Conservation (phyloP, 2,888 invertebrate genomes). For the Acronicta aceris region DNA sequence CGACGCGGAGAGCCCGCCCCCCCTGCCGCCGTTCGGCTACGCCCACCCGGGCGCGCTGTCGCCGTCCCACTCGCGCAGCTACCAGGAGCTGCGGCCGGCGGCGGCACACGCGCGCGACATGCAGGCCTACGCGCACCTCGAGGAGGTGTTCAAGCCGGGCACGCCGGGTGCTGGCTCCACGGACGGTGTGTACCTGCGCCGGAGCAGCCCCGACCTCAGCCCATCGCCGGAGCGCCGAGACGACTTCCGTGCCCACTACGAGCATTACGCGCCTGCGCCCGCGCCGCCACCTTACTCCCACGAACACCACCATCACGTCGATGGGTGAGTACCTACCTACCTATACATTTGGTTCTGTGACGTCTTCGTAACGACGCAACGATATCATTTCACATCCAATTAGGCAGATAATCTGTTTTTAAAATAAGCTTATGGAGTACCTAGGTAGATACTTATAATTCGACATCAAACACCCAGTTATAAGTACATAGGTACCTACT, state of each 20-base stretch:
- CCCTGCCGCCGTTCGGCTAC: slow-evolving; percentile 76
- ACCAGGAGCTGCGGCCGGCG: slow-evolving; percentile 85
- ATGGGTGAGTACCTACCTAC: slow-evolving; percentile 70
- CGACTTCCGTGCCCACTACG: slow-evolving; percentile 80
- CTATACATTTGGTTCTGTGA: neutral
- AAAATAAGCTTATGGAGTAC: too few species aligned
- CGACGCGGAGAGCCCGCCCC: slow-evolving; percentile 79
- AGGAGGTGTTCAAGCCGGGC: slow-evolving; percentile 74
- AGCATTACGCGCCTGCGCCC: slow-evolving; percentile 71
- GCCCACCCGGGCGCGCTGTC: slow-evolving; percentile 76
- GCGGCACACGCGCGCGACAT: slow-evolving; percentile 82
- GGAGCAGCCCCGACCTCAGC: slow-evolving; percentile 74
- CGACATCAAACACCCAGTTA: too few species aligned
- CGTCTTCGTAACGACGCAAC: neutral
- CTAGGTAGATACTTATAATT: too few species aligned
- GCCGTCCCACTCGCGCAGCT: slow-evolving; percentile 83
- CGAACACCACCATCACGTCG: slow-evolving; percentile 76
- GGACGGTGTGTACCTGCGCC: slow-evolving; percentile 76
- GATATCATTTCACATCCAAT: neutral
- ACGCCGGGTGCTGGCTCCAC: slow-evolving; percentile 66
- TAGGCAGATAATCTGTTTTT: too few species aligned
- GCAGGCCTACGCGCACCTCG: slow-evolving; percentile 83
- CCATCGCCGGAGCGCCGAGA: slow-evolving; percentile 78
- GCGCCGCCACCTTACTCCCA: slow-evolving; percentile 74
- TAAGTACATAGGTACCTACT: too few species aligned